Evolutionary conservation across 64 coral and sea anemone genomes (phyloP).

Genomic region (Montipora capricornis): DNA sequence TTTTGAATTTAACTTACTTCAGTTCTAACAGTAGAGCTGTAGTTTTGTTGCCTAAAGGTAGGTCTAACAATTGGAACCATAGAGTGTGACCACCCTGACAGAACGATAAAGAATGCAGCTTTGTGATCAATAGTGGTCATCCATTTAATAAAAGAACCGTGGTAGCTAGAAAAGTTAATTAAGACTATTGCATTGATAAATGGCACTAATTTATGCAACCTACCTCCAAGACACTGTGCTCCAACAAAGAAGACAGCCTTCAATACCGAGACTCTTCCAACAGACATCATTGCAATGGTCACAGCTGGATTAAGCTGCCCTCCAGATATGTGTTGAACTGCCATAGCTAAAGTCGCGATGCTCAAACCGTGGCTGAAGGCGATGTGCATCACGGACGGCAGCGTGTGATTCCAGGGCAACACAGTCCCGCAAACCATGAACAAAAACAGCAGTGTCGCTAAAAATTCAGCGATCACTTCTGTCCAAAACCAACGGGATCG

Average conservation of each 20-base stretch:
- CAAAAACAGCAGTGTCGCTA: conserved; percentile 37
- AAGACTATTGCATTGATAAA: not conserved
- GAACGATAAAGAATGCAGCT: too few species aligned
- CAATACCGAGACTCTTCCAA: conserved; percentile 54
- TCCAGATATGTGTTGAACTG: conserved; percentile 55
- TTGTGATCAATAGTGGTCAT: too few species aligned
- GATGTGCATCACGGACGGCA: conserved; percentile 58
- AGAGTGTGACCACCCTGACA: too few species aligned
- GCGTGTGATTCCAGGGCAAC: conserved; percentile 23
- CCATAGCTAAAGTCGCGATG: conserved; percentile 33
- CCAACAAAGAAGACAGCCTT: conserved; percentile 54
- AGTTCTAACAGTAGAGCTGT: too few species aligned
- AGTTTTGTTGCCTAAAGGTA: too few species aligned
- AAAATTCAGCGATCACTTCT: conserved; percentile 40
- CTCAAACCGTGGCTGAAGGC: conserved; percentile 61
- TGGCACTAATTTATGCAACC: not conserved
- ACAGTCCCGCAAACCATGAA: conserved; percentile 62
- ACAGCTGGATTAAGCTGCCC: conserved; percentile 84
- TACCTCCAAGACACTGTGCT: conserved; percentile 72
- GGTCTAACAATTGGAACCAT: too few species aligned
- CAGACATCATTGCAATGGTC: conserved; percentile 56
- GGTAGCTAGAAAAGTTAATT: too few species aligned
- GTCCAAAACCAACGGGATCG: conserved; percentile 47
- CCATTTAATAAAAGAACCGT: too few species aligned
- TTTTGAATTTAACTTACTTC: too few species aligned